Evolutionary conservation across 2,113 vertebrate species (phyloP), one percentile per base, ranked within the genome.

Genomic region (Mus pahari): DNA sequence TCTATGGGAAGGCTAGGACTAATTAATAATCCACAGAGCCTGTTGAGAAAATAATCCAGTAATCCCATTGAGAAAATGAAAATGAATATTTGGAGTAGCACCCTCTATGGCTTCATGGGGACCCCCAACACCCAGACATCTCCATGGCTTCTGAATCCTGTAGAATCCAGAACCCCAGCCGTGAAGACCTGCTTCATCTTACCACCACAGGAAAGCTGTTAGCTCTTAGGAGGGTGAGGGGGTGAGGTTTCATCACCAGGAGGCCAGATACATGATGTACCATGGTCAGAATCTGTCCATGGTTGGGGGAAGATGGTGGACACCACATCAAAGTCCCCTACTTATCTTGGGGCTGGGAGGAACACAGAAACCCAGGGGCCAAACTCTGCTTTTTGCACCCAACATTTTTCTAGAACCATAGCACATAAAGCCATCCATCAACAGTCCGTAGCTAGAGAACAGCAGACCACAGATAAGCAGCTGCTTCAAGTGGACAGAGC

Each of bases 391-490:
- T 83, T 45, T 55, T 55, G 0, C 8, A 31, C 19, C 33, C 66
- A 66, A 82, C 78, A 58, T 26, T 7, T 64, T 5, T 88, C 84
- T 70, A 7, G 82, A 58, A 14, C 53, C 53, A 12, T 31, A 19
- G 68, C 39, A 33, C 0, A 0, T 79, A 36, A 74, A 48, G 19
- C 53, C 92, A 22, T 4, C 17, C 60, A 12, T 3, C 28, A 6
- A 31, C 0, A 4, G 53, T 20, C 55, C 6, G 5, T 0, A 50
- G 28, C 28, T 1, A 10, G 11, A n/a, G 36, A 24, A 0, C 31
- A 31, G 6, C 22, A 48, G 55, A 19, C 22, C n/a, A 1, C 0
- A 16, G 73, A 70, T 5, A 48, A 48, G 48, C 0, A 4, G 22
- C 93, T 42, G 14, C 64, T 70, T 71, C 82, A 58, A 7, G 3